Conservation (phyloP, 2,888 invertebrate genomes). For the Elmis aenea region DNA sequence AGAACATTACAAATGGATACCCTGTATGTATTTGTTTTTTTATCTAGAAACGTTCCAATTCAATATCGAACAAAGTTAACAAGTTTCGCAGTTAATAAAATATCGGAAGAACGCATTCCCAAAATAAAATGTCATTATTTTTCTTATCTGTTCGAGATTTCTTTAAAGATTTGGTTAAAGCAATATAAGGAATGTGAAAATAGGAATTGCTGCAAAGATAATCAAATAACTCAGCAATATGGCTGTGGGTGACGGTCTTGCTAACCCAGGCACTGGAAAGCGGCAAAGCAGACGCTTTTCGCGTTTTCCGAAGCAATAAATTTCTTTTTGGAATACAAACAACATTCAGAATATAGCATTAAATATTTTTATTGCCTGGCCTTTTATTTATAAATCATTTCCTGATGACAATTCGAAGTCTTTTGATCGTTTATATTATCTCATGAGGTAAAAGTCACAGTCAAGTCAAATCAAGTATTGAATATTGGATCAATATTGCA, state of each 20-base stretch:
- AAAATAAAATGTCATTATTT: slow-evolving; percentile 3
- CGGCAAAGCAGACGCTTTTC: slow-evolving; percentile 18
- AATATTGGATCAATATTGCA: too few relatives aligned
- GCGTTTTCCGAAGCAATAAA: slow-evolving; percentile 26
- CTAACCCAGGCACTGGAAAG: slow-evolving; percentile 14
- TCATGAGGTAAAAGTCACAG: too few relatives aligned
- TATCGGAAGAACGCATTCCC: not conserved
- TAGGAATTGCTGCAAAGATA: slow-evolving; percentile 29
- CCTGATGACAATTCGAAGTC: slow-evolving; percentile 21
- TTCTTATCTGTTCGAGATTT: slow-evolving; percentile 18
- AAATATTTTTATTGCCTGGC: slow-evolving; percentile 28
- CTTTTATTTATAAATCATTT: slow-evolving; percentile 26
- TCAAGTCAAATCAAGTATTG: too few relatives aligned
- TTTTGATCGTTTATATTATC: slow-evolving; percentile 10
- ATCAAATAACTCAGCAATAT: slow-evolving; percentile 34
- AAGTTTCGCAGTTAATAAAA: too few relatives aligned
- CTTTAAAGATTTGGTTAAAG: slow-evolving; percentile 18
- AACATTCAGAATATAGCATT: slow-evolving; percentile 26
- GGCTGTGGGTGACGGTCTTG: slow-evolving; percentile 27
- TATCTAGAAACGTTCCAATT: too few relatives aligned
- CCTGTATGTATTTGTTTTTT: too few relatives aligned
- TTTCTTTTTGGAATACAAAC: slow-evolving; percentile 27
- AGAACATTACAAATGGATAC: too few relatives aligned
- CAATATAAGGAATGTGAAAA: slow-evolving; percentile 19
- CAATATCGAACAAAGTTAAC: too few relatives aligned